Evolutionary conservation across 2,113 vertebrate species (phyloP).

Genomic region (Vanacampus margaritifer): DNA sequence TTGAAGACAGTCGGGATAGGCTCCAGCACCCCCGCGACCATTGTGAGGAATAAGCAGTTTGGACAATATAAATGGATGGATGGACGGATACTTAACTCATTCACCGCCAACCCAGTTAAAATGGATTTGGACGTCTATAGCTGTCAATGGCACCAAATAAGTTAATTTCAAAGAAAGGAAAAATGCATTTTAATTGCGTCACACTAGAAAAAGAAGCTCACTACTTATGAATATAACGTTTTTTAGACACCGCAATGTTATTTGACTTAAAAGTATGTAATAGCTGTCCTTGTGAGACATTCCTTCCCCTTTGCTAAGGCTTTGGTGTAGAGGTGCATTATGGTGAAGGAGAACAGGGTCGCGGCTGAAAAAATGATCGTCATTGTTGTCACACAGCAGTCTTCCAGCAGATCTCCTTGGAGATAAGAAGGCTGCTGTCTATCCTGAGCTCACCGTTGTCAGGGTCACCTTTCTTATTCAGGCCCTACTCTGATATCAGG

Average conservation of each 20-base stretch:
- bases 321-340: conserved; percentile 2
- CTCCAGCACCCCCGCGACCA: no score
- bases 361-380: conserved; percentile 54
- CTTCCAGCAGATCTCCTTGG: conserved; percentile 55
- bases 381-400: conserved; percentile 56
- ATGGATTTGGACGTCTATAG: no score
- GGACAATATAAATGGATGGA: no score
- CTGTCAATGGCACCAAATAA: no score
- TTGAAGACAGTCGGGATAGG: no score
- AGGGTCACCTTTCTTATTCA: conserved; percentile 49
- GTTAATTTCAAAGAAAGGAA: no score
- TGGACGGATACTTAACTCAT: no score
- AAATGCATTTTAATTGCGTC: no score
- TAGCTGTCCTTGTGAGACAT: background rate
- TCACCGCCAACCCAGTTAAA: no score
- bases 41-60: no score
- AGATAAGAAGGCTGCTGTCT: conserved; percentile 60
- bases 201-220: background rate
- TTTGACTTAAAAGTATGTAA: background rate
- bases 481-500: conserved; percentile 7
- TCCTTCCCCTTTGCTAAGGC: background rate
- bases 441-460: conserved; percentile 29
- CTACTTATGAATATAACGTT: background rate
- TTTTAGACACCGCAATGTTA: background rate
- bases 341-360: conserved; percentile 47